A percentile compares a stretch with the other conserved stretches of the same genome.
Evolutionary conservation across 2,113 vertebrate genomes (phyloP).

Genomic region (Apodemus sylvaticus): DNA sequence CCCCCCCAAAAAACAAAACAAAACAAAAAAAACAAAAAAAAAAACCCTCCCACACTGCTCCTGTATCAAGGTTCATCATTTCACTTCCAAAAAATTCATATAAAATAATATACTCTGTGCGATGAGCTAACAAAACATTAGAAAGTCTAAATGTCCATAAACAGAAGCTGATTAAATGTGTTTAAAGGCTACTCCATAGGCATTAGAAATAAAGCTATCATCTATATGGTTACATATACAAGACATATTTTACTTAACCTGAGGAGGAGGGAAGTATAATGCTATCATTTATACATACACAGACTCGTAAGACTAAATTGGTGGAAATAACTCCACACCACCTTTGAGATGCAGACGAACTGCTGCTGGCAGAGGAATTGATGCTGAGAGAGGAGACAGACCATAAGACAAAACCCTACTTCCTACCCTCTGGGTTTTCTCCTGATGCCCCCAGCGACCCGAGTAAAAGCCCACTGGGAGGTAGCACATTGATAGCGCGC

Average conservation of each 20-base stretch:
- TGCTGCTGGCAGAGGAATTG: not conserved
- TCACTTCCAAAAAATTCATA: slow-evolving; percentile 3
- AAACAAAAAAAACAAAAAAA: too few species aligned
- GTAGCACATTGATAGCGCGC: not conserved
- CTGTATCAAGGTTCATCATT: not conserved
- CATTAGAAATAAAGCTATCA: slow-evolving; percentile 11
- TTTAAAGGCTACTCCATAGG: not conserved
- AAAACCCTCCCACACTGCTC: not conserved
- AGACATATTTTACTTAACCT: not conserved
- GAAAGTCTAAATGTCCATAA: not conserved
- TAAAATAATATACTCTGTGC: not conserved
- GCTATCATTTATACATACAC: not conserved
- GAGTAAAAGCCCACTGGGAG: not conserved
- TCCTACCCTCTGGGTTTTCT: slow-evolving; percentile 3
- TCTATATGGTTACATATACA: not conserved
- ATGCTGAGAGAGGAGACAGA: not conserved
- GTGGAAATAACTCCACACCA: not conserved
- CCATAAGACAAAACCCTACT: not conserved
- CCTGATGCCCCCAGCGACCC: not conserved
- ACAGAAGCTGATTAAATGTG: slow-evolving; percentile 6
- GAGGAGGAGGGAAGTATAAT: not conserved
- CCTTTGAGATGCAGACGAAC: slow-evolving; percentile 24
- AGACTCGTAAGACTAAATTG: not conserved
- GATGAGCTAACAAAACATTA: not conserved
- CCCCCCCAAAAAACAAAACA: too few species aligned